Evolutionary conservation across 2,113 vertebrate species (phyloP).

Genomic region (Felis catus): DNA sequence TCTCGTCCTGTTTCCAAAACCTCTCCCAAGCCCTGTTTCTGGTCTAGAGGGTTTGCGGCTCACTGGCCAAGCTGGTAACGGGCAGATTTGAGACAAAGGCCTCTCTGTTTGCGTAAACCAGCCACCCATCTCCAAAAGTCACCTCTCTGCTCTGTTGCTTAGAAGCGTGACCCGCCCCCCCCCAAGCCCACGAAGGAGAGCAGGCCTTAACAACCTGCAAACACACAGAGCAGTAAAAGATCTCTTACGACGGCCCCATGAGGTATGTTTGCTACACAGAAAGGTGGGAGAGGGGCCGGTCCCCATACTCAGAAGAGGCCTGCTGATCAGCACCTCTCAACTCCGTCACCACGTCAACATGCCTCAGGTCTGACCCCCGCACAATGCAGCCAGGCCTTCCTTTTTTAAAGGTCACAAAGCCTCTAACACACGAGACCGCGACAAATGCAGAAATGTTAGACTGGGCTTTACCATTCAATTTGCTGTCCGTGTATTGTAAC

Average conservation of each 20-base stretch:
- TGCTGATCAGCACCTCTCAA: neutral
- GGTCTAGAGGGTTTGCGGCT: neutral
- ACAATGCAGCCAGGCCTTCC: neutral
- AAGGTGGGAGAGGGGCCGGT: neutral
- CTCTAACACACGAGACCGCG: neutral
- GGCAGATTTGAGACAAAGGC: neutral
- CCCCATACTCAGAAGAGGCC: neutral
- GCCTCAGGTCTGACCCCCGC: neutral
- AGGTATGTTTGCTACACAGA: neutral
- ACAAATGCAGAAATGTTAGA: neutral
- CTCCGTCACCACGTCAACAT: neutral
- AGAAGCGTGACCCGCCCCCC: neutral
- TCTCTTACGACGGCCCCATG: rapidly evolving
- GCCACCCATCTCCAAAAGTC: neutral
- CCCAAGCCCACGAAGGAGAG: neutral
- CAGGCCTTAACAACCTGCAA: neutral
- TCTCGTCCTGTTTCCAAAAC: neutral
- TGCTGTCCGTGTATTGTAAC: neutral
- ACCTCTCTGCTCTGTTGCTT: neutral
- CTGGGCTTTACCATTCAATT: neutral
- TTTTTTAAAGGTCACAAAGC: neutral
- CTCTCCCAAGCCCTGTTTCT: neutral
- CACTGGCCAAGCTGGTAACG: neutral
- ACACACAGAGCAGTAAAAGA: neutral
- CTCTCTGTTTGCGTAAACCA: neutral